Evolutionary conservation across 2,797 vertebrate species (phyloP).

Genomic region (Emydoidea blandingii): DNA sequence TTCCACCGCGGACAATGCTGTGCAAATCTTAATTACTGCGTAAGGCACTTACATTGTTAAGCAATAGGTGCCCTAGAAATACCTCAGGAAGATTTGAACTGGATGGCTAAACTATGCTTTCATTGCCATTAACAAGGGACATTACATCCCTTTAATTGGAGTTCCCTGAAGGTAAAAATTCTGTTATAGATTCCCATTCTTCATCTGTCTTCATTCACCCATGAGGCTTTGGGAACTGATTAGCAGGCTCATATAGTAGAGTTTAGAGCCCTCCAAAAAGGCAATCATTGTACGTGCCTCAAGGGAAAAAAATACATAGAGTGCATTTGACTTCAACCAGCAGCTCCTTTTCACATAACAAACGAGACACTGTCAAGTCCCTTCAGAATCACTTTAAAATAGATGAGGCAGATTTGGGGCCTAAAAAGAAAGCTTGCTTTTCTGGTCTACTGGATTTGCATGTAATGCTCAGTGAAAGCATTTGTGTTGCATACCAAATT

Average conservation of each 20-base stretch:
- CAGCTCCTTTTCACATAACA: conserved; percentile 62
- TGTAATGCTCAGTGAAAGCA: conserved; percentile 60
- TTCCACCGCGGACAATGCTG: background rate
- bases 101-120: background rate
- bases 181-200: background rate
- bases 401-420: conserved; percentile 63
- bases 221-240: conserved; percentile 11
- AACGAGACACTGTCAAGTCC: conserved; percentile 61
- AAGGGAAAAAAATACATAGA: conserved; percentile 12
- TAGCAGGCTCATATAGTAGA: background rate
- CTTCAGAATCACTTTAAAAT: conserved; percentile 66
- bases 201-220: background rate
- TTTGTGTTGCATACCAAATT: conserved; percentile 71
- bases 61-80: background rate
- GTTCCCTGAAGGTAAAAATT: background rate
- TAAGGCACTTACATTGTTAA: background rate
- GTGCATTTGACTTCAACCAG: conserved; percentile 55
- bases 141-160: background rate
- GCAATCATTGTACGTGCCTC: background rate
- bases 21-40: background rate
- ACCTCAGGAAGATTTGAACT: background rate
- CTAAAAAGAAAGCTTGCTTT: conserved; percentile 65
- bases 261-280: background rate
- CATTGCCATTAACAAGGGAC: conserved; percentile 10
- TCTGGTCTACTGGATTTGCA: conserved; percentile 54